A percentile compares a stretch with the other conserved stretches of the same genome.
These are phyloP conservation scores for Dioctria rufipes DNA, from an alignment of 2,888 invertebrate species.

Conservation along the genomic window DNA sequence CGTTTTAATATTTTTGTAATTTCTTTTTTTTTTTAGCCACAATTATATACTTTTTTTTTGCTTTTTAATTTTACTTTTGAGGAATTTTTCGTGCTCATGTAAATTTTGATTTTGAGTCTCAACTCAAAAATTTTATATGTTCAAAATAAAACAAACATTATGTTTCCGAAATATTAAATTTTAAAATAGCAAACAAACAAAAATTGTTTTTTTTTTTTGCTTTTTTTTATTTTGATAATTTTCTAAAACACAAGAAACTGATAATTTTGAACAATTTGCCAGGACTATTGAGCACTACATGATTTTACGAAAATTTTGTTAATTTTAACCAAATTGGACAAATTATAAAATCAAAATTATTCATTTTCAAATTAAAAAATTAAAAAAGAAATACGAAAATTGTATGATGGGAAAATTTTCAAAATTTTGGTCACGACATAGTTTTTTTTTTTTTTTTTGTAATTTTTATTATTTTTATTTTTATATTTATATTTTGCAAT, in stretches of 20 bases:
- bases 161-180: too few species aligned
- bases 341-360: constrained; percentile 8
- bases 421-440: constrained; percentile 36
- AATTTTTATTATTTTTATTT: constrained; percentile 1
- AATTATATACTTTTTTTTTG: constrained; percentile 36
- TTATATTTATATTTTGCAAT: background rate
- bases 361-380: background rate
- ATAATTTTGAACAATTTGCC: constrained; percentile 27
- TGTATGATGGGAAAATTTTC: constrained; percentile 13
- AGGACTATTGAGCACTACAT: constrained; percentile 47
- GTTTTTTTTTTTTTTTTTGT: background rate
- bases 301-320: background rate
- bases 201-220: background rate
- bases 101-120: constrained; percentile 44
- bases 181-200: too few species aligned
- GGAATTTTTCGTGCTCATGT: constrained; percentile 52
- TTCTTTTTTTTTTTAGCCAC: constrained; percentile 49
- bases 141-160: too few species aligned
- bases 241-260: constrained; percentile 12
- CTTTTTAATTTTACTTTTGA: constrained; percentile 44
- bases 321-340: background rate
- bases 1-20: constrained; percentile 26
- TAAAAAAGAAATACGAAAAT: background rate
- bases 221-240: constrained; percentile 5
- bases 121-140: background rate